Conservation (phyloP, 2,113 vertebrate species). For the Pavo muticus region DNA sequence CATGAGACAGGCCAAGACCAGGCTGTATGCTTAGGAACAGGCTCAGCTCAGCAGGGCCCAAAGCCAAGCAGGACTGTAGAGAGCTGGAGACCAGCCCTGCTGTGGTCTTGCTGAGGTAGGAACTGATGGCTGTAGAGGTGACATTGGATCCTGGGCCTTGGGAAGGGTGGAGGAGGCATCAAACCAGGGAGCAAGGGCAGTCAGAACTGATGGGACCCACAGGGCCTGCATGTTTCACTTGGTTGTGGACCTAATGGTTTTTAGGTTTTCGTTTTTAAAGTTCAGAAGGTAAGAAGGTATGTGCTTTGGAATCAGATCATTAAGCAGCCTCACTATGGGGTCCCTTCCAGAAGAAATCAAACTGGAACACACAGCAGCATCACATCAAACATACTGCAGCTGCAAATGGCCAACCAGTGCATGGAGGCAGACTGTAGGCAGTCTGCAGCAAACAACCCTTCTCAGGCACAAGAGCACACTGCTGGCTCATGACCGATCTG, state of each 20-base stretch:
- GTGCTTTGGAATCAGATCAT: neutral
- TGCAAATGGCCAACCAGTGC: neutral
- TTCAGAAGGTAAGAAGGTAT: neutral
- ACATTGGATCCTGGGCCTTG: neutral
- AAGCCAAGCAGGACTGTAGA: no score
- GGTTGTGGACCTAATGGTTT: neutral
- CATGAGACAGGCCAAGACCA: neutral
- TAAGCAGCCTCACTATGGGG: neutral
- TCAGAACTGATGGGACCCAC: neutral
- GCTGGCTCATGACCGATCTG: no score
- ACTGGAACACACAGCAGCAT: neutral
- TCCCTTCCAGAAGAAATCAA: neutral
- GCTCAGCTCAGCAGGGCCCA: neutral
- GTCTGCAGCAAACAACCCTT: neutral
- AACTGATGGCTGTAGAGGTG: neutral
- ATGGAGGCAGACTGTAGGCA: neutral
- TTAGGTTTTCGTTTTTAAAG: no score
- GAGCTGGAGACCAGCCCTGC: neutral
- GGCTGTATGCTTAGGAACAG: neutral
- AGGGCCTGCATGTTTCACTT: neutral
- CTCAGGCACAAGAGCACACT: no score
- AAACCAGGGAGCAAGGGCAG: fast-evolving
- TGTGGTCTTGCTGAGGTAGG: neutral
- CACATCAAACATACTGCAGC: fast-evolving
- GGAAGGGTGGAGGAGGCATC: neutral